Percentiles rank a stretch among this genome's conserved stretches.
Evolutionary conservation across 2,888 invertebrate genomes (phyloP).

Genomic region (Bellardia pandia): DNA sequence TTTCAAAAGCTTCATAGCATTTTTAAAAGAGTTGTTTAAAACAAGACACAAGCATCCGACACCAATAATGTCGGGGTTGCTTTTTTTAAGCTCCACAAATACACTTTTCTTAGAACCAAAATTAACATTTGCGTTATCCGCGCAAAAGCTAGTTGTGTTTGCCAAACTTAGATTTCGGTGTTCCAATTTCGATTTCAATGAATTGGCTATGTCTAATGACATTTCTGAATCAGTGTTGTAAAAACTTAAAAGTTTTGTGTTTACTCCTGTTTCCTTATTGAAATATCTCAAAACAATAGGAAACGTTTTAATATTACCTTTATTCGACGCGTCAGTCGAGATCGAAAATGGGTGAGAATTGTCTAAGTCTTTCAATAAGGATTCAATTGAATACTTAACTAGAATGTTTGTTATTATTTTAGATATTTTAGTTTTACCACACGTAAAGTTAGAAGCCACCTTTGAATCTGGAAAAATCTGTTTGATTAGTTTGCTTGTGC

Average conservation of each 20-base stretch:
- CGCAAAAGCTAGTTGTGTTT: slow-evolving; percentile 52
- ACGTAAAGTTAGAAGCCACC: background rate
- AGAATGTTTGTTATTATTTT: slow-evolving; percentile 28
- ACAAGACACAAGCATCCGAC: no score
- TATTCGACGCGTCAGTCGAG: slow-evolving; percentile 41
- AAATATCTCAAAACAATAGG: slow-evolving; percentile 48
- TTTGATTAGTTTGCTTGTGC: background rate
- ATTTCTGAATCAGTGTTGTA: slow-evolving; percentile 13
- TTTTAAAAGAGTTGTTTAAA: no score
- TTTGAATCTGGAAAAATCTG: background rate
- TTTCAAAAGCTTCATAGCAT: no score
- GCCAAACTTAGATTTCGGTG: slow-evolving; percentile 18
- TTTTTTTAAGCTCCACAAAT: slow-evolving; percentile 58
- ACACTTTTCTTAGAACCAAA: slow-evolving; percentile 62
- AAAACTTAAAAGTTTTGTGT: no score
- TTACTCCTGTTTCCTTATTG: slow-evolving; percentile 14
- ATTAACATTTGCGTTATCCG: slow-evolving; percentile 66
- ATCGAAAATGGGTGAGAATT: slow-evolving; percentile 49
- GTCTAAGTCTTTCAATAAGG: slow-evolving; percentile 5
- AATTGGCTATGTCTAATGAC: slow-evolving; percentile 47
- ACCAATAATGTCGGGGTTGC: background rate
- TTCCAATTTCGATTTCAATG: slow-evolving; percentile 39
- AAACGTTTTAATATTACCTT: slow-evolving; percentile 54
- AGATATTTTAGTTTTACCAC: background rate
- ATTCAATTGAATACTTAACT: slow-evolving; percentile 8